Evolutionary conservation across 2,797 vertebrate species (phyloP), one percentile per base, ranked within the genome.

Genomic region (Melanotaenia pygmaea): DNA sequence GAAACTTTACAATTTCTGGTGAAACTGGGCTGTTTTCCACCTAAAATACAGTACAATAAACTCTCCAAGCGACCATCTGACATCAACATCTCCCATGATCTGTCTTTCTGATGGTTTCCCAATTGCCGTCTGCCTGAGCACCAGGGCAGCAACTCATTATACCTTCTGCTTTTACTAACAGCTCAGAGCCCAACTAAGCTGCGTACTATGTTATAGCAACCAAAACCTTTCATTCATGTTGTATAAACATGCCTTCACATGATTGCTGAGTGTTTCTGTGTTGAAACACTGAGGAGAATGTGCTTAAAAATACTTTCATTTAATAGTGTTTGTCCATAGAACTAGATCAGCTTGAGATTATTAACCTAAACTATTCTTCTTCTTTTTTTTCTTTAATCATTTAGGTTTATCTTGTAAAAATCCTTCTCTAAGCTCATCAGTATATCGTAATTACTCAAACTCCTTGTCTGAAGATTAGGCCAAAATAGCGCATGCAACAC

Each of bases 191-290:
- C 14, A 59, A 28, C 4, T 11, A 60, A 26, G 1, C 0, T 28
- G 67, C 53, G 47, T 54, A 65, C 16, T 3, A 13, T 34, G 20
- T 58, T 67, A 14, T 83, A 88, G 77, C 14, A 83, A 67, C 68
- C 69, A 76, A 74, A 66, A 86, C 82, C 85, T 71, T 76, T 82
- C 57, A 86, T 86, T 83, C 76, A 83, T 83, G 77, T 84, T 84
- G 76, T 77, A 71, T 78, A 88, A 63, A 79, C 64, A 60, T 76
- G 68, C 63, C 34, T 88, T 85, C 79, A 83, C 77, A 84, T 53
- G 88, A 83, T 80, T 72, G 61, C 40, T 12, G 58, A 38, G 72
- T 72, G 68, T 79, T 71, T 77, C 79, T 83, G 79, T 84, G 59
- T 78, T 30, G 30, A 30, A 30, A 30, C 30, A 30, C 30, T 30